Evolutionary conservation across 2,888 invertebrate species (phyloP).

Genomic region (Dascillus cervinus): DNA sequence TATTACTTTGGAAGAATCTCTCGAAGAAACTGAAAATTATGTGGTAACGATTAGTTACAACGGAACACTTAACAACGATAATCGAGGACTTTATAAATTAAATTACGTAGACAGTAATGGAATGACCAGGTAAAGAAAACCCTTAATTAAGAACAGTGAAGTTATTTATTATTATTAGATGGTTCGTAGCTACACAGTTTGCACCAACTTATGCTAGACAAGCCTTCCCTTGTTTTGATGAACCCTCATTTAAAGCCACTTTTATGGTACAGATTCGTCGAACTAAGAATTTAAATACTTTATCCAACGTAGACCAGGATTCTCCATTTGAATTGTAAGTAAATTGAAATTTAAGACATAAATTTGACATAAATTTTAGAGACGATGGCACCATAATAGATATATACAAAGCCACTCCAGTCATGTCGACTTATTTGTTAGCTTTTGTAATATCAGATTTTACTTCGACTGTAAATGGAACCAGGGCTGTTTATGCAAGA

Average conservation of each 20-base stretch:
- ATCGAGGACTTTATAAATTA: constrained; percentile 44
- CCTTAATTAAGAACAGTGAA: neutral
- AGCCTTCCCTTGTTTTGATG: constrained; percentile 71
- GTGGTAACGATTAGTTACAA: constrained; percentile 13
- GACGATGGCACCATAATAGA: constrained; percentile 47
- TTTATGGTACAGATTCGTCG: constrained; percentile 53
- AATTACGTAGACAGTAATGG: constrained; percentile 33
- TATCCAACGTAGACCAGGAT: constrained; percentile 18
- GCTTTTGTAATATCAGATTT: constrained; percentile 67
- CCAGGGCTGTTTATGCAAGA: constrained; percentile 29
- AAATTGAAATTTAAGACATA: neutral
- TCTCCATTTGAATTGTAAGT: neutral
- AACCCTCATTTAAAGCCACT: constrained; percentile 40
- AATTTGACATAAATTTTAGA: constrained; percentile 8
- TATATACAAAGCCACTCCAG: constrained; percentile 26
- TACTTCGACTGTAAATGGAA: constrained; percentile 6
- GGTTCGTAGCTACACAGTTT: constrained; percentile 55
- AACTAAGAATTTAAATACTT: constrained; percentile 21
- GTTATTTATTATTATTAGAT: no score
- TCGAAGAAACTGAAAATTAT: neutral
- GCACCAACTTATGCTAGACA: constrained; percentile 55
- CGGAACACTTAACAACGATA: constrained; percentile 30
- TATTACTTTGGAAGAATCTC: constrained; percentile 1
- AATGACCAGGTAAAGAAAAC: constrained; percentile 6
- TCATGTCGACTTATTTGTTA: constrained; percentile 69